A percentile compares a stretch with the other conserved stretches of the same genome.
These are phyloP conservation scores for Homarus gammarus DNA, from an alignment of 2,888 invertebrate species.

Conservation along the genomic window DNA sequence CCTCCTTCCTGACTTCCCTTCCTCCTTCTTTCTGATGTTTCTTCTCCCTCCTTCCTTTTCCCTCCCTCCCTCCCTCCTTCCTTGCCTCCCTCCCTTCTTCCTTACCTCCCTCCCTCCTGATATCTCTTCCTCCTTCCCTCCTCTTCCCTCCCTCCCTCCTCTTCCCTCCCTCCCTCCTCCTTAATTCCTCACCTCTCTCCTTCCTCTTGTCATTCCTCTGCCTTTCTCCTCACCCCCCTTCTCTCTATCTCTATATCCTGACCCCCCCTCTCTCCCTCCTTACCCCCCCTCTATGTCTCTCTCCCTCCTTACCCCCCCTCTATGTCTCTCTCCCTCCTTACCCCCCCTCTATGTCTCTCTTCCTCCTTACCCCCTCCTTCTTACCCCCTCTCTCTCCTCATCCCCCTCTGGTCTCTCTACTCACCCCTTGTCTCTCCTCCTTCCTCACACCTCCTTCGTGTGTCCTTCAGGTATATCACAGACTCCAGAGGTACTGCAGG, in stretches of 20 bases:
- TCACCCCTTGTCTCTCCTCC: too few relatives aligned
- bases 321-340: too few relatives aligned
- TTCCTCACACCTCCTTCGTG: neutral
- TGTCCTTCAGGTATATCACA: conserved; percentile 81
- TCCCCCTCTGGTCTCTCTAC: too few relatives aligned
- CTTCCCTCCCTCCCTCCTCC: neutral
- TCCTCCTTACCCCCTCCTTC: too few relatives aligned
- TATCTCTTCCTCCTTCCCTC: neutral
- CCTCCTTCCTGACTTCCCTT: neutral
- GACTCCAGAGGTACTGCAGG: conserved; percentile 88
- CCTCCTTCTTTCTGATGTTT: neutral
- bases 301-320: too few relatives aligned
- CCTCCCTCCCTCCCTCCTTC: neutral
- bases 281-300: too few relatives aligned
- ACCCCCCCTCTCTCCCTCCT: too few relatives aligned
- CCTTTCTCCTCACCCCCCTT: neutral
- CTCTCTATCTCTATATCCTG: neutral
- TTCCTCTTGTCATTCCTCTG: too few relatives aligned
- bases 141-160: neutral
- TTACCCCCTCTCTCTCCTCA: too few relatives aligned
- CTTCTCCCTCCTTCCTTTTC: neutral
- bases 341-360: too few relatives aligned
- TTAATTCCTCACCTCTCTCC: too few relatives aligned
- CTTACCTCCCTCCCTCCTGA: neutral
- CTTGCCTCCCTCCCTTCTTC: neutral